Conservation (phyloP, 2,888 invertebrate genomes). For the Oscheius myriophilus region DNA sequence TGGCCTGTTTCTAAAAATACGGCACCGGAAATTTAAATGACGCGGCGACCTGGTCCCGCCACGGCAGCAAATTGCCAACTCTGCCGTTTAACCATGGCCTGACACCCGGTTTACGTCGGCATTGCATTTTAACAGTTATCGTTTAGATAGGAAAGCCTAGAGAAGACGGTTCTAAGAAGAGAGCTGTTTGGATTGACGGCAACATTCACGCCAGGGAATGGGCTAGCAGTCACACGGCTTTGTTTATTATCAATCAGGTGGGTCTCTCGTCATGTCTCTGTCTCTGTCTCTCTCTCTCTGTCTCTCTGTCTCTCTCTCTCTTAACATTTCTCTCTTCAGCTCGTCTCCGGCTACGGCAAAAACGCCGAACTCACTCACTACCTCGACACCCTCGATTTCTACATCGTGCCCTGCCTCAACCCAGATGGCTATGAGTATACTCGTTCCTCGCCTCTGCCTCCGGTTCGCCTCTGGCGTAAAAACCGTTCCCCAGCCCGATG, state of each 20-base stretch:
- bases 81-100: no score
- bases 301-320: conserved; percentile 27
- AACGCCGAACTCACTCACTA: conserved; percentile 62
- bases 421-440: conserved; percentile 70
- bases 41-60: no score
- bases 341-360: conserved; percentile 65
- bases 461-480: conserved; percentile 69
- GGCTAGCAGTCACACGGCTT: conserved; percentile 69
- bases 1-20: no score
- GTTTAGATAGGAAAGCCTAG: conserved; percentile 56
- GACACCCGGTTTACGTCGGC: no score
- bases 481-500: conserved; percentile 68
- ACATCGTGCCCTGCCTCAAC: conserved; percentile 68
- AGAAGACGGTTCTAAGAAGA: conserved; percentile 47
- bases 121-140: no score
- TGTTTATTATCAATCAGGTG: conserved; percentile 69
- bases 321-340: conserved; percentile 35
- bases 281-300: neutral
- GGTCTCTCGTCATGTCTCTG: neutral
- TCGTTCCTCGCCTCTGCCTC: conserved; percentile 59
- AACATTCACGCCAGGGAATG: conserved; percentile 70
- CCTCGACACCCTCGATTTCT: conserved; percentile 64
- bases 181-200: conserved; percentile 70
- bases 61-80: no score
- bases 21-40: no score